Conservation (phyloP, 1,140 invertebrate species). For the Armadillidium nasatum region DNA sequence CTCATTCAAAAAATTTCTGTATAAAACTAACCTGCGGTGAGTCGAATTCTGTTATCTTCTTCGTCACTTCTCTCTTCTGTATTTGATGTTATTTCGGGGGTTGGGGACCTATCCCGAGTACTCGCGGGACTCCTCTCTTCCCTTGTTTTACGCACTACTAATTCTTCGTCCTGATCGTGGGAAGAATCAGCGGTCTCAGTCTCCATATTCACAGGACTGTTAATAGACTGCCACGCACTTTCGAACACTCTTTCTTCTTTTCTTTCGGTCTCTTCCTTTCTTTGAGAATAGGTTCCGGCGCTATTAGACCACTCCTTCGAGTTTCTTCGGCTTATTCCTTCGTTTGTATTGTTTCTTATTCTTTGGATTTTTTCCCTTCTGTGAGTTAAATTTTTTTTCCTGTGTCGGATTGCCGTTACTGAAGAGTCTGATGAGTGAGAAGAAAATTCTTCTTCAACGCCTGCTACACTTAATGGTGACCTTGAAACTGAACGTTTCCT, state of each 20-base stretch:
- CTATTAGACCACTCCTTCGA: background rate
- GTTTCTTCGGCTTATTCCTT: background rate
- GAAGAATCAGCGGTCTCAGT: constrained; percentile 2
- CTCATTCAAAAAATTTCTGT: constrained; percentile 1
- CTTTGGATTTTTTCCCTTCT: background rate
- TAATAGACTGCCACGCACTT: background rate
- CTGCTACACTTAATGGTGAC: background rate
- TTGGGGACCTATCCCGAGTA: background rate
- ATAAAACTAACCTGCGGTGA: background rate
- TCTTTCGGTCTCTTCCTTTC: constrained; percentile 3
- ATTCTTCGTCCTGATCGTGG: background rate
- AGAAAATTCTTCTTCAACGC: constrained; percentile 3
- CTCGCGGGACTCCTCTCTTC: background rate
- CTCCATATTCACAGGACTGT: constrained; percentile 11
- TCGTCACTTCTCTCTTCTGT: constrained; percentile 2
- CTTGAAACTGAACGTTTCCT: constrained; percentile 9
- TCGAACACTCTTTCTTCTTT: constrained; percentile 1
- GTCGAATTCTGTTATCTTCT: constrained; percentile 1
- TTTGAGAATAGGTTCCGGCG: background rate
- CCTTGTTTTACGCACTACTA: background rate
- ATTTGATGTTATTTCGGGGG: background rate
- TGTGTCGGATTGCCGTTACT: background rate
- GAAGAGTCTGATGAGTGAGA: background rate
- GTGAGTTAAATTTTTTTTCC: background rate
- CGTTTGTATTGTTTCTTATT: background rate